These are phyloP conservation scores for Cryptus viduatorius DNA, from an alignment of 2,888 invertebrate genomes.

Conservation along the genomic window DNA sequence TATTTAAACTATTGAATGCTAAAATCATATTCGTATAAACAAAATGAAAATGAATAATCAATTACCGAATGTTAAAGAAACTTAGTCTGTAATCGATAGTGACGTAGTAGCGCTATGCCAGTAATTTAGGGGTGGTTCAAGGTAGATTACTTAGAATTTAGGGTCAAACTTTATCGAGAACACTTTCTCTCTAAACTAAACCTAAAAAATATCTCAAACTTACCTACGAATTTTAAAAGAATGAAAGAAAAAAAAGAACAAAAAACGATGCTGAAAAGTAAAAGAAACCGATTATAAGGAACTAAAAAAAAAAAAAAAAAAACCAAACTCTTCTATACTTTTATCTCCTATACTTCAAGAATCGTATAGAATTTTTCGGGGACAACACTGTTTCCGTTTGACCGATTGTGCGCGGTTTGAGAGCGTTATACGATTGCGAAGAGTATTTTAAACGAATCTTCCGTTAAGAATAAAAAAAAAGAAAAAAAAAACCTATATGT, in stretches of 20 bases:
- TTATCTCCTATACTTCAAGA: constrained; percentile 73
- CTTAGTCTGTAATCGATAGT: constrained; percentile 81
- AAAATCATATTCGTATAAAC: constrained; percentile 83
- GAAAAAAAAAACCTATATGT: constrained; percentile 60
- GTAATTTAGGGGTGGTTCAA: constrained; percentile 81
- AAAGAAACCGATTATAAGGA: constrained; percentile 72
- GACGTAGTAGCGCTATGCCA: constrained; percentile 80
- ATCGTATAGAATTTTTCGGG: constrained; percentile 67
- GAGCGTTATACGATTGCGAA: constrained; percentile 60
- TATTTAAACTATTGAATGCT: constrained; percentile 84
- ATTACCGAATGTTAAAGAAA: constrained; percentile 79
- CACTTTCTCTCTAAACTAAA: constrained; percentile 83
- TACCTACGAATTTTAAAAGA: constrained; percentile 75
- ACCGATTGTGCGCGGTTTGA: constrained; percentile 52
- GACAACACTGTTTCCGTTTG: constrained; percentile 62
- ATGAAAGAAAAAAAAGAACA: constrained; percentile 63
- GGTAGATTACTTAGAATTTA: constrained; percentile 80
- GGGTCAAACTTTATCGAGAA: constrained; percentile 81
- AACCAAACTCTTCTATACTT: constrained; percentile 73
- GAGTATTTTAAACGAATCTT: constrained; percentile 69
- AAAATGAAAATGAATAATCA: constrained; percentile 80
- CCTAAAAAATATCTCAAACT: constrained; percentile 78
- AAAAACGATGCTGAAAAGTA: constrained; percentile 65
- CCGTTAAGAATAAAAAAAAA: constrained; percentile 65
- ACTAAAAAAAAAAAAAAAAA: constrained; percentile 64